phyloP scores from a whole-genome alignment of 2,888 invertebrate genomes.

The Ichneumoninae sp. region DNA sequence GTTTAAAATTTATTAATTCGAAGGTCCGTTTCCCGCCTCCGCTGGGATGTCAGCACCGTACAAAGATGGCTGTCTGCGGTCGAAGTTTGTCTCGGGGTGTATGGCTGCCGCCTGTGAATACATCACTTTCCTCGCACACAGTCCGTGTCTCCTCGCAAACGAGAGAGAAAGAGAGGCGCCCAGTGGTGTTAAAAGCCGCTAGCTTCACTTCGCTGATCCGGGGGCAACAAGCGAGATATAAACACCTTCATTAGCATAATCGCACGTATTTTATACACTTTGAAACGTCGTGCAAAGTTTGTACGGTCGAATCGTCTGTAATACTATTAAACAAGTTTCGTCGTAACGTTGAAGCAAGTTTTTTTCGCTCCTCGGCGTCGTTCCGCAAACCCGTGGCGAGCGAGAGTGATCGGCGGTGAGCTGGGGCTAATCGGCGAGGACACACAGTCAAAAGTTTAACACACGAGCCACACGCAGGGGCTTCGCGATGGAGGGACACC shows the following conservation, averaged over 20 bases:
- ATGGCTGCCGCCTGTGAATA: conserved; percentile 2
- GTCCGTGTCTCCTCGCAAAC: conserved; percentile 8
- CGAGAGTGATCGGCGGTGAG: conserved; percentile 29
- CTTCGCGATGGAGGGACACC: conserved; percentile 32
- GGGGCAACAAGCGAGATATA: conserved; percentile 63
- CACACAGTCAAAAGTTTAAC: conserved; percentile 40
- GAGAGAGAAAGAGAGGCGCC: conserved; percentile 22
- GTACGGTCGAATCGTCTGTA: background rate
- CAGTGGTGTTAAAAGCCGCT: conserved; percentile 52
- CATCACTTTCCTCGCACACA: background rate
- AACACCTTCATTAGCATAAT: conserved; percentile 60
- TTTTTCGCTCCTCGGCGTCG: conserved; percentile 35
- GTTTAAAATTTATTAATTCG: background rate
- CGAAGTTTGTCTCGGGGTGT: background rate
- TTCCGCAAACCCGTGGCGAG: conserved; percentile 27
- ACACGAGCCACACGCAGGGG: conserved; percentile 14
- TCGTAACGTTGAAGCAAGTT: background rate
- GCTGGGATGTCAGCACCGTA: conserved; percentile 20
- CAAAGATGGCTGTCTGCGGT: background rate
- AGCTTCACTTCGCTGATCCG: conserved; percentile 63
- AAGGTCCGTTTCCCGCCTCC: conserved; percentile 7
- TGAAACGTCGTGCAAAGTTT: conserved; percentile 8
- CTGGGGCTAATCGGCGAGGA: conserved; percentile 38
- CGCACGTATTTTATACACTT: conserved; percentile 41
- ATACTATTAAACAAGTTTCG: background rate